Percentiles rank a stretch among this genome's conserved stretches.
phyloP scores from a whole-genome alignment of 2,797 vertebrate genomes.

The Cossypha polioptera region DNA sequence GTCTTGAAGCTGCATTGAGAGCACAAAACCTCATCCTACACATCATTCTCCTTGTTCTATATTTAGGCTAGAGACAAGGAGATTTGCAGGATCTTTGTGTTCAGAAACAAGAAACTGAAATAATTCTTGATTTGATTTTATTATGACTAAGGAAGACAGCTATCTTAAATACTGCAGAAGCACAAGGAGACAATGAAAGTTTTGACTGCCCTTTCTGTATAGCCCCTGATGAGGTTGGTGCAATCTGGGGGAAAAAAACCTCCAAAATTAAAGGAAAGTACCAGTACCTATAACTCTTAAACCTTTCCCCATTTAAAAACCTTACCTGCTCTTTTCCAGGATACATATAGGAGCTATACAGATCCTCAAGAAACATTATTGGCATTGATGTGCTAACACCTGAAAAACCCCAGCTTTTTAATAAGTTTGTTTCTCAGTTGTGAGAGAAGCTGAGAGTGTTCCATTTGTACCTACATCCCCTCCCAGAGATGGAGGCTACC shows the following conservation, averaged over 20 bases:
- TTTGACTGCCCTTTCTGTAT: neutral
- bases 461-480: neutral
- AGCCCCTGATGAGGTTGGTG: neutral
- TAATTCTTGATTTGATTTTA: neutral
- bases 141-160: neutral
- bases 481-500: neutral
- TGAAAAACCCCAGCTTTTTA: neutral
- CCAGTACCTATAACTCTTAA: neutral
- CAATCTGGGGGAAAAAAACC: neutral
- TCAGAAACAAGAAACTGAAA: neutral
- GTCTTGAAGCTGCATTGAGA: neutral
- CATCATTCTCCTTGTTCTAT: neutral
- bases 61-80: neutral
- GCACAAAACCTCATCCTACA: neutral
- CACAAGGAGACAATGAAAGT: neutral
- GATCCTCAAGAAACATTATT: neutral
- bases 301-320: neutral
- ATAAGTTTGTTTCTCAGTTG: neutral
- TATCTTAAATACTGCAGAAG: neutral
- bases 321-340: neutral
- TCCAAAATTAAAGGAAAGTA: neutral
- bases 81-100: neutral
- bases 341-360: neutral
- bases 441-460: neutral
- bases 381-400: neutral